Evolutionary conservation across 2,888 invertebrate genomes (phyloP).

Genomic region (Yponomeuta evonymella): DNA sequence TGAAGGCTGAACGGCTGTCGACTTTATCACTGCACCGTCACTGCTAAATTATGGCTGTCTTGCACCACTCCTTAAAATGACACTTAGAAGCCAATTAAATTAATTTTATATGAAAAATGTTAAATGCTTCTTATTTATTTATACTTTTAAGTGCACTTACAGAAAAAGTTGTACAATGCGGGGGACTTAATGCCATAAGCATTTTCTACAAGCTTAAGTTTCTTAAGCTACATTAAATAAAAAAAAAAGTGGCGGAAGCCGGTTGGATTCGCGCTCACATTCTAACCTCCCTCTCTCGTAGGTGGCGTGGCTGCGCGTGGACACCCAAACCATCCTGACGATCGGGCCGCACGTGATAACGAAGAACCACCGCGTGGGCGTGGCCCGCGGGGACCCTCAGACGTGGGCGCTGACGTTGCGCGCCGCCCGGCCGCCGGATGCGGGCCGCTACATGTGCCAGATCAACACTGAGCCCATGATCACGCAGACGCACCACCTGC

Average conservation of each 20-base stretch:
- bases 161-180: too few species aligned
- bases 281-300: slow-evolving; percentile 39
- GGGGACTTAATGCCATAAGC: too few species aligned
- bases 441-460: slow-evolving; percentile 88
- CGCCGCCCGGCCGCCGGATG: slow-evolving; percentile 84
- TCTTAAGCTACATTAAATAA: too few species aligned
- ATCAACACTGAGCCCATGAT: slow-evolving; percentile 81
- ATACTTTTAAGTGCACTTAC: too few species aligned
- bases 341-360: slow-evolving; percentile 92
- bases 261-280: slow-evolving; percentile 1
- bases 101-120: too few species aligned
- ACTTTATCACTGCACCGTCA: background rate
- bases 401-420: slow-evolving; percentile 87
- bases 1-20: background rate
- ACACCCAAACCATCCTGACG: slow-evolving; percentile 91
- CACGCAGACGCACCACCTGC: slow-evolving; percentile 52
- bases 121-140: too few species aligned
- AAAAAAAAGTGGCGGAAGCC: background rate
- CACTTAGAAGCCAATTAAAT: too few species aligned
- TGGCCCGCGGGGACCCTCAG: slow-evolving; percentile 81
- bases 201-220: too few species aligned
- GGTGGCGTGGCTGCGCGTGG: slow-evolving; percentile 92
- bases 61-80: too few species aligned
- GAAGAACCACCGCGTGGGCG: slow-evolving; percentile 88
- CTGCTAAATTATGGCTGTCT: too few species aligned